Base-by-base conservation (phyloP, 2,113 vertebrate species). In the Caracal caracal region DNA sequence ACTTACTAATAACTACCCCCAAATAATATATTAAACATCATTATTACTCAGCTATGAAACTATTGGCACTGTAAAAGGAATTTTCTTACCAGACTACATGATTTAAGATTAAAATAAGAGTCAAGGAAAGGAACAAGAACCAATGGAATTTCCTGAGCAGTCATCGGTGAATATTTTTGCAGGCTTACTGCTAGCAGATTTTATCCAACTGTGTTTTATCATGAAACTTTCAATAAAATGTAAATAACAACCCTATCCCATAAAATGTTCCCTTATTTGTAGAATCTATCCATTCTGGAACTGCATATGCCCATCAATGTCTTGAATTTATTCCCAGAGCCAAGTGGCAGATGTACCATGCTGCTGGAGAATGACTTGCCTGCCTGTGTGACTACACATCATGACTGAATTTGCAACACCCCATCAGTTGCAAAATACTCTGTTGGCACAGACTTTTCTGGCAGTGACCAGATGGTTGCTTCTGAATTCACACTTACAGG, bases 361-460 rank as follows among this genome's bases (percentile, higher is more conserved):
- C 20, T 91, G 65, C 49, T 9, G 26, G 84, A 83, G 11, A 53
- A 71, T 47, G 63, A 30, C 15, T 85, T 33, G 19, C 49, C 43
- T 40, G 51, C 19, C 43, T 3, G 3, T 49, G 1, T 35, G 40
- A 30, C 76, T 90, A 49, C 28, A 81, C 35, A 61, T 78, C 37
- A 28, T 17, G 40, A 85, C 76, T 66, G 12, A 35, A 56, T 70
- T 75, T 82, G 40, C 63, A 83, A 75, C 66, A 83, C 51, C 63
- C 28, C 81, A 66, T 59, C 66, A 78, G 28, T 96, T 91, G 65
- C 80, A 90, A 71, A 98, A 90, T 80, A 73, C 22, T 93, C 24
- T 24, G 15, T 19, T 96, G 87, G 28, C 90, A 35, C 11, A 33
- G 24, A 4, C 17, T 89, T 33, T 80, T 65, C 68, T 43, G 61